phyloP scores from a whole-genome alignment of 2,113 vertebrate genomes.

The Pluvialis apricaria region DNA sequence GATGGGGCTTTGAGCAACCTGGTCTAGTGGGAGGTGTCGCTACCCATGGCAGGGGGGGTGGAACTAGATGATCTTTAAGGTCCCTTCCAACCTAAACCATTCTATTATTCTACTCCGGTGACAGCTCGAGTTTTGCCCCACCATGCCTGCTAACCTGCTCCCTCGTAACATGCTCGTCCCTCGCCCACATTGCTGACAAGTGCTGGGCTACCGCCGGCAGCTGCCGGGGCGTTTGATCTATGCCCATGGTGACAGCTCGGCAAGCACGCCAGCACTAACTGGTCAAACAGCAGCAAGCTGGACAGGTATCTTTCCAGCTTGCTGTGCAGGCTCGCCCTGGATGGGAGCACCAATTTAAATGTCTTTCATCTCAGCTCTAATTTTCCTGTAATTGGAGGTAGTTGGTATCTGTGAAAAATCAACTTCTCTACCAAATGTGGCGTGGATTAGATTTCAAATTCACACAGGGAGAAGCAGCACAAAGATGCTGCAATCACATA shows the following conservation, averaged over 20 bases:
- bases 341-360: neutral
- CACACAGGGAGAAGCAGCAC: neutral
- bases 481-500: neutral
- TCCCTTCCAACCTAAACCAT: too few relatives aligned
- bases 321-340: neutral
- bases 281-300: neutral
- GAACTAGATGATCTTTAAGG: too few relatives aligned
- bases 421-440: neutral
- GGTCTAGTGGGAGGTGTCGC: too few relatives aligned
- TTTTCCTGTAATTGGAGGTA: neutral
- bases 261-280: neutral
- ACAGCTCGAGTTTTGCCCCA: neutral
- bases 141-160: neutral
- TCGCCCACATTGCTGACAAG: neutral
- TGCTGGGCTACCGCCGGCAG: accelerated
- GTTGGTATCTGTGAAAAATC: neutral
- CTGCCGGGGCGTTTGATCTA: neutral
- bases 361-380: neutral
- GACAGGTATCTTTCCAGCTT: neutral
- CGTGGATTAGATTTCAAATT: neutral
- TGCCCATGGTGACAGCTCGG: neutral
- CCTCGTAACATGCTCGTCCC: neutral
- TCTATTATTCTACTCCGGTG: too few relatives aligned
- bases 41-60: too few relatives aligned
- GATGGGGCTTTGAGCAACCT: too few relatives aligned